phyloP scores from a whole-genome alignment of 2,113 vertebrate species.

The Ammodytes marinus region DNA sequence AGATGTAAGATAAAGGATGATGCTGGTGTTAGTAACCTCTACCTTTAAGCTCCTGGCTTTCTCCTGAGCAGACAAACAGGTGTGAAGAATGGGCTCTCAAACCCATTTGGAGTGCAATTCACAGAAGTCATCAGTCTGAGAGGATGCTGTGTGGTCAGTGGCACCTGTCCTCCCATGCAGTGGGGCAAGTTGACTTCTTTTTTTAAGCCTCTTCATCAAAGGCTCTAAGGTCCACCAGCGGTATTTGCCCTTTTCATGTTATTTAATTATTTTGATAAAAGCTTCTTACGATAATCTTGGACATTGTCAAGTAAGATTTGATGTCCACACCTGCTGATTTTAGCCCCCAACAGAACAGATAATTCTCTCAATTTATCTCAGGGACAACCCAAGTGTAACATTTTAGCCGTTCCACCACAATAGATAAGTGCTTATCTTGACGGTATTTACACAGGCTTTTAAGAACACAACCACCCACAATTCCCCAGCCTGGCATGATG shows the following conservation, averaged over 20 bases:
- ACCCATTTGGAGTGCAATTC: conserved; percentile 8
- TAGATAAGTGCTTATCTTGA: conserved; percentile 11
- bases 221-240: background rate
- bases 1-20: conserved; percentile 22
- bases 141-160: background rate
- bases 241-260: conserved; percentile 40
- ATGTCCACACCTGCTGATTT: conserved; percentile 35
- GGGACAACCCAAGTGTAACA: background rate
- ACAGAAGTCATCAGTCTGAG: background rate
- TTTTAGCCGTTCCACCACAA: conserved; percentile 6
- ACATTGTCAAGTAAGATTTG: conserved; percentile 31
- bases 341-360: background rate
- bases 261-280: conserved; percentile 34
- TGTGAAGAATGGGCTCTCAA: conserved; percentile 8
- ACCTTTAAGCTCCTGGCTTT: conserved; percentile 20
- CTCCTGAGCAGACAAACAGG: conserved; percentile 8
- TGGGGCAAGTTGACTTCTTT: conserved; percentile 18
- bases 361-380: conserved; percentile 11
- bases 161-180: conserved; percentile 23
- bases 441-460: conserved; percentile 3
- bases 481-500: background rate
- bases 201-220: conserved; percentile 20
- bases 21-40: conserved; percentile 19
- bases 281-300: conserved; percentile 35
- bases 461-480: background rate